Evolutionary conservation across 2,888 invertebrate genomes (phyloP).

Genomic region (Tinea pellionella): DNA sequence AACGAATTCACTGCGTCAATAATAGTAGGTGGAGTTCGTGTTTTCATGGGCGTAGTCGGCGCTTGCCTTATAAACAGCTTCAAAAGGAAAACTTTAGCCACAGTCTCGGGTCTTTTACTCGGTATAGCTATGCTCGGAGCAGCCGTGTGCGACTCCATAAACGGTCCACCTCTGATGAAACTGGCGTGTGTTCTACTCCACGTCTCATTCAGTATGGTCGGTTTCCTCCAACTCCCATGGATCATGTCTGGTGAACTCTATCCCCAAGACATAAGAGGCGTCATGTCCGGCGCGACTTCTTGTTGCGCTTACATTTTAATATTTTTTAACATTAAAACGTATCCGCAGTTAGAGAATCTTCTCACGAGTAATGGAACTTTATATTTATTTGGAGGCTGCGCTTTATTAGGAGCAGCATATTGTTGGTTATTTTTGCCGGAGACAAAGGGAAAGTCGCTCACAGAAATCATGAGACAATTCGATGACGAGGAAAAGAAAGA

Average conservation of each 20-base stretch:
- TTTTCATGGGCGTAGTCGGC: slow-evolving; percentile 75
- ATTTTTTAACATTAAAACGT: slow-evolving; percentile 77
- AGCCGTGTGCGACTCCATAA: slow-evolving; percentile 66
- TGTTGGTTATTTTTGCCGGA: slow-evolving; percentile 74
- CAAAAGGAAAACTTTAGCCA: slow-evolving; percentile 72
- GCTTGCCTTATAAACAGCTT: slow-evolving; percentile 75
- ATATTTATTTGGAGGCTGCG: slow-evolving; percentile 72
- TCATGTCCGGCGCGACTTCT: slow-evolving; percentile 77
- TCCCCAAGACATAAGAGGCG: slow-evolving; percentile 74
- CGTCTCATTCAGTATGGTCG: slow-evolving; percentile 79
- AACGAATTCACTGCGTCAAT: slow-evolving; percentile 78
- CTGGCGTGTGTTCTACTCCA: slow-evolving; percentile 74
- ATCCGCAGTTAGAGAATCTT: slow-evolving; percentile 70
- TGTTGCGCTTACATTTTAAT: slow-evolving; percentile 77
- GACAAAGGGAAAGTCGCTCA: slow-evolving; percentile 75
- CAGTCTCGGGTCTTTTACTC: slow-evolving; percentile 74
- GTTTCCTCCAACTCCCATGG: slow-evolving; percentile 80
- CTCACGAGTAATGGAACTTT: slow-evolving; percentile 73
- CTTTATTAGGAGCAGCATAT: slow-evolving; percentile 71
- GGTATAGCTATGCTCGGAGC: slow-evolving; percentile 74
- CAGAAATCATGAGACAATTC: slow-evolving; percentile 75
- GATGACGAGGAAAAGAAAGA: slow-evolving; percentile 46
- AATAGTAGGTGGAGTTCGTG: slow-evolving; percentile 74
- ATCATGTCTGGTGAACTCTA: slow-evolving; percentile 80
- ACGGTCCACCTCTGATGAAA: slow-evolving; percentile 56